Percentiles rank a stretch among this genome's conserved stretches.
These are phyloP conservation scores for Capromys pilorides DNA, from an alignment of 2,797 vertebrate species.

Conservation along the genomic window DNA sequence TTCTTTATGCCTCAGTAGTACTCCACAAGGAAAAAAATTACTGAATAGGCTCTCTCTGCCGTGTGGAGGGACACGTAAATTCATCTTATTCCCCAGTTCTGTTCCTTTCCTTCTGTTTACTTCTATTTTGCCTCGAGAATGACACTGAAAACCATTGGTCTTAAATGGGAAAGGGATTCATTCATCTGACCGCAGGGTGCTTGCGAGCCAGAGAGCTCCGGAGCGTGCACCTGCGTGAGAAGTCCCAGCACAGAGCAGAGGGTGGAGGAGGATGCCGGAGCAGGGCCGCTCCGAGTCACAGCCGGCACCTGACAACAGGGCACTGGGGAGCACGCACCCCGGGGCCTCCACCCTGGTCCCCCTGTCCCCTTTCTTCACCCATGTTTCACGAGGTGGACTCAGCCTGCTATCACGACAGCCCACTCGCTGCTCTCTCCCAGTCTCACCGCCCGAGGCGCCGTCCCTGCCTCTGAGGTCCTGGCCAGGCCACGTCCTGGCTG, in stretches of 20 bases:
- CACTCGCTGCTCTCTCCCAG: neutral
- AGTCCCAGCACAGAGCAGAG: neutral
- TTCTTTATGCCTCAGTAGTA: too few species aligned
- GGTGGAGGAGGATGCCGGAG: accelerated
- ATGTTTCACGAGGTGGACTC: neutral
- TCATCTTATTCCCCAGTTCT: neutral
- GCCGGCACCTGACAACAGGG: neutral
- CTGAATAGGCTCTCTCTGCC: too few species aligned
- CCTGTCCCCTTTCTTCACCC: neutral
- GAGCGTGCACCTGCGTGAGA: neutral
- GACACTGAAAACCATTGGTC: neutral
- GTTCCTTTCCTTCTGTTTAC: neutral
- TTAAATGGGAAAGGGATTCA: neutral
- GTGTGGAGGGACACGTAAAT: neutral
- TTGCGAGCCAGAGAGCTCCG: neutral
- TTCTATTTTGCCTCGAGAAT: neutral
- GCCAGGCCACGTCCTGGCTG: neutral
- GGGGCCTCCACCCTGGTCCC: neutral
- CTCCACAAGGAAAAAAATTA: too few species aligned
- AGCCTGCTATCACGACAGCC: neutral
- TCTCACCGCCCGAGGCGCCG: neutral
- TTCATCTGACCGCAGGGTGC: neutral
- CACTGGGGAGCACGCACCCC: neutral
- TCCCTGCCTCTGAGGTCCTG: neutral
- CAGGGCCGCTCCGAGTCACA: neutral